phyloP scores from a whole-genome alignment of 2,888 invertebrate genomes.

The Plebejus anna region DNA sequence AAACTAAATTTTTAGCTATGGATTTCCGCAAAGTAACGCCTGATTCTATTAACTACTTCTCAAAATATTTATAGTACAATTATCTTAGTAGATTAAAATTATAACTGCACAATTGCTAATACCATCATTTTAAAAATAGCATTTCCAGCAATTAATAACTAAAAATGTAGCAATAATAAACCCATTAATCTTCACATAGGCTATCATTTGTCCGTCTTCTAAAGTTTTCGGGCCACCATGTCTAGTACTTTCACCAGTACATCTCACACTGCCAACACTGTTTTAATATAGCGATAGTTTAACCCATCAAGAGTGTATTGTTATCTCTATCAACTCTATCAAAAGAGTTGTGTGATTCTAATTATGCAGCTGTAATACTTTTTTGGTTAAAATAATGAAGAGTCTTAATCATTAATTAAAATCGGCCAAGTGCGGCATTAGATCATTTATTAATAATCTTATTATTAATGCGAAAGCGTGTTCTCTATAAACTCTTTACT shows the following conservation, averaged over 20 bases:
- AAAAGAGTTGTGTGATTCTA: background rate
- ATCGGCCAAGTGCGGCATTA: too few relatives aligned
- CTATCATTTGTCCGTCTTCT: conserved; percentile 7
- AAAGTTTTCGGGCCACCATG: conserved; percentile 5
- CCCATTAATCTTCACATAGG: background rate
- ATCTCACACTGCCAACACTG: background rate
- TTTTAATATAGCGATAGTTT: background rate
- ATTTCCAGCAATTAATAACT: too few relatives aligned
- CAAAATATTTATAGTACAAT: too few relatives aligned
- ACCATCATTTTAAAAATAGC: too few relatives aligned
- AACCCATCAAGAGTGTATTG: background rate
- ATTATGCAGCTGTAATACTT: background rate
- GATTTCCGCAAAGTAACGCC: too few relatives aligned
- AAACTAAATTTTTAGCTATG: too few relatives aligned
- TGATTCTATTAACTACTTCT: too few relatives aligned
- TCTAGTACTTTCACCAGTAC: conserved; percentile 23
- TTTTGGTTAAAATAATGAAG: too few relatives aligned
- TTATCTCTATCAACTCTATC: background rate
- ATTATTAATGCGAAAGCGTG: background rate
- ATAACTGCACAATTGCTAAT: too few relatives aligned
- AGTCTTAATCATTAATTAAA: too few relatives aligned
- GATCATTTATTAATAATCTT: background rate
- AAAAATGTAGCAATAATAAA: background rate
- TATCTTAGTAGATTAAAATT: too few relatives aligned
- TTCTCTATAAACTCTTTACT: background rate